Base-by-base conservation (phyloP, 2,797 vertebrate genomes). In the Fistularia tabacaria region DNA sequence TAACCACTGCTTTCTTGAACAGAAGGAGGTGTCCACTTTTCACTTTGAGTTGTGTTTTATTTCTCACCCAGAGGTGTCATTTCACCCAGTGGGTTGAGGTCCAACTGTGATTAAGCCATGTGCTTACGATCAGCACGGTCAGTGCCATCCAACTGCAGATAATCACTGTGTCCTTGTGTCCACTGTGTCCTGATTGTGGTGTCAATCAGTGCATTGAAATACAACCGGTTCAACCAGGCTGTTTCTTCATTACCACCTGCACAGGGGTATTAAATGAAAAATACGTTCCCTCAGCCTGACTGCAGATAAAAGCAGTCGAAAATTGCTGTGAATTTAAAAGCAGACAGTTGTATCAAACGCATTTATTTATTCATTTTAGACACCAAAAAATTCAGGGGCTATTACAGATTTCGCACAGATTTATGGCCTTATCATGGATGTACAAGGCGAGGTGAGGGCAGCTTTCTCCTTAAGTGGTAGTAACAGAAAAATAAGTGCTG, bases 191-290 rank as follows among this genome's bases (percentile, higher is more conserved):
- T n/a, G n/a, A n/a, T n/a, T 42, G 56, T 37, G 44, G 66, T 57
- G 71, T 52, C 66, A 73, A 73, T 79, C 66, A 66, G 52, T 40
- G 67, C 43, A 54, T 51, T 40, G 62, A 72, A 65, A 76, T 62
- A 54, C 66, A 73, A 64, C n/a, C 51, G 61, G 73, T 71, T 70
- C 46, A 57, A 61, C 66, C 45, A 40, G 50, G 54, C 62, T 47
- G 8, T 13, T 9, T 62, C 59, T 64, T 79, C 82, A 85, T 89
- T 85, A 75, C 71, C 73, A 62, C 70, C 73, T 75, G 69, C 58
- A 55, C 46, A 13, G 45, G 55, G 62, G 74, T 76, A 82, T 65
- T 62, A 82, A 73, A 48, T 62, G 51, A 63, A 73, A 73, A 71
- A 62, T 54, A 10, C 10, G 51, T 41, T 64, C 64, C 69, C 60